Conservation (phyloP, 2,888 invertebrate species). For the Endomychus coccineus region DNA sequence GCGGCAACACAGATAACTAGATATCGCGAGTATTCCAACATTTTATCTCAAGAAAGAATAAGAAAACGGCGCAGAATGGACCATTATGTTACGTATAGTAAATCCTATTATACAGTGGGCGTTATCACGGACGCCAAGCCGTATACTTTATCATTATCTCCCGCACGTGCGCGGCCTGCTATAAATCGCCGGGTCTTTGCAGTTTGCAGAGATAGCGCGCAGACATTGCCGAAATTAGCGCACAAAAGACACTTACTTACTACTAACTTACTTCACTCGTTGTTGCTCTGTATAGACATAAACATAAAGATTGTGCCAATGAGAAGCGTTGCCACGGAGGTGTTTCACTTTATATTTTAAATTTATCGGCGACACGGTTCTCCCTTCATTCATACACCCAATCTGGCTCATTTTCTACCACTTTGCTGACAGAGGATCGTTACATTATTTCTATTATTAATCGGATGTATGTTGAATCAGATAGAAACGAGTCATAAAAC, state of each 20-base stretch:
- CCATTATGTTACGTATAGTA: conserved; percentile 48
- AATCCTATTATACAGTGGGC: conserved; percentile 47
- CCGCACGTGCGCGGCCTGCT: conserved; percentile 40
- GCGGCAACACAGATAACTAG: conserved; percentile 45
- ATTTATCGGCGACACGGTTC: too few species aligned
- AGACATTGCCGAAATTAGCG: conserved; percentile 37
- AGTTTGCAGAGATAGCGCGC: conserved; percentile 31
- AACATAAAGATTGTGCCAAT: too few species aligned
- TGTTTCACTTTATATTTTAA: too few species aligned
- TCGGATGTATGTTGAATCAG: too few species aligned
- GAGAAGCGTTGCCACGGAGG: too few species aligned
- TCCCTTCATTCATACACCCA: too few species aligned
- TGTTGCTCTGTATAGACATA: too few species aligned
- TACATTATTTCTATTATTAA: too few species aligned
- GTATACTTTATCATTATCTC: conserved; percentile 43
- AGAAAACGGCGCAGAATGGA: conserved; percentile 47
- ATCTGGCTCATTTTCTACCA: too few species aligned
- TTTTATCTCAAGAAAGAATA: conserved; percentile 47
- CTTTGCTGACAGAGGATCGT: too few species aligned
- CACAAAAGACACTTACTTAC: conserved; percentile 12
- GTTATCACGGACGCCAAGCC: conserved; percentile 43
- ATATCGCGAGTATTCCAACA: conserved; percentile 45
- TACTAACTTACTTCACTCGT: conserved; percentile 6
- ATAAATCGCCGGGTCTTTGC: conserved; percentile 39
- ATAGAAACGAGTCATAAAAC: too few species aligned